These are phyloP conservation scores for Epinotia ramella DNA, from an alignment of 2,888 invertebrate species.

Conservation along the genomic window DNA sequence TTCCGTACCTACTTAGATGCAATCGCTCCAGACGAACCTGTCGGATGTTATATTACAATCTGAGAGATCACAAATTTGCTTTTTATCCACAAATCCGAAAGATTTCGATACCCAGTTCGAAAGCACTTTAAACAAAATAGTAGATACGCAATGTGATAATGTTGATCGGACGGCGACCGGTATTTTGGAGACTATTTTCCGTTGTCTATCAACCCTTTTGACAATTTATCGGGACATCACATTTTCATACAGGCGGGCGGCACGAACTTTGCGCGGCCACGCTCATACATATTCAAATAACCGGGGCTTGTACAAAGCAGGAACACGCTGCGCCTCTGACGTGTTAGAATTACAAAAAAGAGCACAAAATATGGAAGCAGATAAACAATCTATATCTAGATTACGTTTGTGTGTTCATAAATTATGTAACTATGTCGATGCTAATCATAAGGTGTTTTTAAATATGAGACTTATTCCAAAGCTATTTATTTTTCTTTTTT, in stretches of 20 bases:
- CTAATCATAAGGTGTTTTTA: constrained; percentile 48
- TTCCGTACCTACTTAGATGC: too few relatives aligned
- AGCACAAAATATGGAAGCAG: constrained; percentile 61
- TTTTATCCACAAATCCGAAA: too few relatives aligned
- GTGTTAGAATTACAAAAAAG: constrained; percentile 80
- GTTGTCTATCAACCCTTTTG: constrained; percentile 81
- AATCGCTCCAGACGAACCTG: too few relatives aligned
- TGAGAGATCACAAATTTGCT: too few relatives aligned
- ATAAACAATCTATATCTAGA: constrained; percentile 69
- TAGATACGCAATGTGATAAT: constrained; percentile 8
- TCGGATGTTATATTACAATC: too few relatives aligned
- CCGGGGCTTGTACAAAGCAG: constrained; percentile 77
- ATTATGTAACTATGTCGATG: constrained; percentile 44
- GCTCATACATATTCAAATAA: constrained; percentile 83
- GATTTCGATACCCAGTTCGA: neutral
- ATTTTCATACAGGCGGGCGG: constrained; percentile 79
- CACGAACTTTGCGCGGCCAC: constrained; percentile 68
- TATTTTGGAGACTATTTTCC: constrained; percentile 72
- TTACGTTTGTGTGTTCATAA: constrained; percentile 40
- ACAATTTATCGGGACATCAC: constrained; percentile 84
- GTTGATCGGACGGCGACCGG: constrained; percentile 10
- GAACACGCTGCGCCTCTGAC: constrained; percentile 73
- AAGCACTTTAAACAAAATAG: neutral
- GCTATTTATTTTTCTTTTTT: constrained; percentile 25
- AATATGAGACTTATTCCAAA: constrained; percentile 50